Conservation (phyloP, 2,888 invertebrate species). For the Cheilosia variabilis region DNA sequence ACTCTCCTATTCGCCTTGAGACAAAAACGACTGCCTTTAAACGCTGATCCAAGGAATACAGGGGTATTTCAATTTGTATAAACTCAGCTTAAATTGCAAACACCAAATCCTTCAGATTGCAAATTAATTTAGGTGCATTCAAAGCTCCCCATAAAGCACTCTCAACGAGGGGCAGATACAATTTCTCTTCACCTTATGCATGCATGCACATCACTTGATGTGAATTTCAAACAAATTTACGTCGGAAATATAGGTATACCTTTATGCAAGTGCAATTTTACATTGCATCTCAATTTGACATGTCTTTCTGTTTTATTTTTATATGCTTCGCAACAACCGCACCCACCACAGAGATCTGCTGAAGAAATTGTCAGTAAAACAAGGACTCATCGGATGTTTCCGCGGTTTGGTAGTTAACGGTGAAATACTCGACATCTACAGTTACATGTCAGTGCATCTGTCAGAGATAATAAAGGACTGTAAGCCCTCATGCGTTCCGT, state of each 20-base stretch:
- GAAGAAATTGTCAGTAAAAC: conserved; percentile 92
- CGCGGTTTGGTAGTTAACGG: conserved; percentile 96
- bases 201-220: conserved; percentile 6
- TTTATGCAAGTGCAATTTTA: conserved; percentile 15
- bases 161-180: neutral
- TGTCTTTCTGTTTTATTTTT: neutral
- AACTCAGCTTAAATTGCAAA: too few species aligned
- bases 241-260: conserved; percentile 12
- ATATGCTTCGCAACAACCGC: neutral
- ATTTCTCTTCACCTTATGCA: neutral
- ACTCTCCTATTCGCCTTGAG: too few species aligned
- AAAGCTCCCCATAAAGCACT: conserved; percentile 4
- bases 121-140: conserved; percentile 6
- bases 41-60: too few species aligned
- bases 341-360: conserved; percentile 87
- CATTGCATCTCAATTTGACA: conserved; percentile 36
- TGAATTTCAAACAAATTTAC: conserved; percentile 50
- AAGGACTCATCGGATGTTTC: conserved; percentile 97
- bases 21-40: too few species aligned
- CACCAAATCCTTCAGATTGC: neutral
- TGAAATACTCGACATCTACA: conserved; percentile 94
- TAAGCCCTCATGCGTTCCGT: conserved; percentile 96
- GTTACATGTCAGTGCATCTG: conserved; percentile 95
- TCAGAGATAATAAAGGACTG: conserved; percentile 97
- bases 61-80: too few species aligned